phyloP scores from a whole-genome alignment of 2,888 invertebrate genomes.

The Blera fallax region DNA sequence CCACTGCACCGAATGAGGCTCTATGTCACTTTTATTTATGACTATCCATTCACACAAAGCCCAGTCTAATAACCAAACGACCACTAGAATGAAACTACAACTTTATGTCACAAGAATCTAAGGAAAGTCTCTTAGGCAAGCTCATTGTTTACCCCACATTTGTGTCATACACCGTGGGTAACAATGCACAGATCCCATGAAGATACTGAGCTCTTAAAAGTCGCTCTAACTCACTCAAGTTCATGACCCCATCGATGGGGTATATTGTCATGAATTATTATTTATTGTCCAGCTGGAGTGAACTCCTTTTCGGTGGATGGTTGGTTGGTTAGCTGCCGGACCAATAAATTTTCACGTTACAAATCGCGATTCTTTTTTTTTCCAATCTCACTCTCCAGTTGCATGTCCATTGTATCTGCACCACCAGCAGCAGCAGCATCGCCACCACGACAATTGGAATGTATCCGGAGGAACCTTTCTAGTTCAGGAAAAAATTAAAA shows the following conservation, averaged over 20 bases:
- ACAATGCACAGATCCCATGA: conserved; percentile 40
- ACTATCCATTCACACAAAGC: conserved; percentile 4
- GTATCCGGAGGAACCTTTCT: conserved; percentile 39
- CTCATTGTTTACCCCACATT: conserved; percentile 34
- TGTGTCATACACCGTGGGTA: conserved; percentile 27
- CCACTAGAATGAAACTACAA: not conserved
- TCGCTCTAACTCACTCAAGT: conserved; percentile 62
- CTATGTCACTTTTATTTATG: conserved; percentile 14
- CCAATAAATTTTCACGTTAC: conserved; percentile 68
- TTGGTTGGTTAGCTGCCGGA: conserved; percentile 6
- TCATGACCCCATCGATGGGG: conserved; percentile 63
- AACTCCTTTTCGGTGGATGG: conserved; percentile 22
- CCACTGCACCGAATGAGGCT: not conserved
- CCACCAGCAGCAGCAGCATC: not conserved
- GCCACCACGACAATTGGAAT: conserved; percentile 25
- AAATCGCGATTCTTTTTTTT: conserved; percentile 42
- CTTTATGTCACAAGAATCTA: conserved; percentile 43
- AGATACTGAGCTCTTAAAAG: conserved; percentile 40
- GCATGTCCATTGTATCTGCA: conserved; percentile 11
- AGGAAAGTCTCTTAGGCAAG: not conserved
- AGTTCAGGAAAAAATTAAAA: conserved; percentile 9
- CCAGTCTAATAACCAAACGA: not conserved
- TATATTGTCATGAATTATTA: conserved; percentile 68
- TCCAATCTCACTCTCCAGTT: conserved; percentile 1
- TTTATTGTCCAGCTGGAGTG: conserved; percentile 58